Conservation (phyloP, 2,888 invertebrate genomes). For the Chesias legatella region DNA sequence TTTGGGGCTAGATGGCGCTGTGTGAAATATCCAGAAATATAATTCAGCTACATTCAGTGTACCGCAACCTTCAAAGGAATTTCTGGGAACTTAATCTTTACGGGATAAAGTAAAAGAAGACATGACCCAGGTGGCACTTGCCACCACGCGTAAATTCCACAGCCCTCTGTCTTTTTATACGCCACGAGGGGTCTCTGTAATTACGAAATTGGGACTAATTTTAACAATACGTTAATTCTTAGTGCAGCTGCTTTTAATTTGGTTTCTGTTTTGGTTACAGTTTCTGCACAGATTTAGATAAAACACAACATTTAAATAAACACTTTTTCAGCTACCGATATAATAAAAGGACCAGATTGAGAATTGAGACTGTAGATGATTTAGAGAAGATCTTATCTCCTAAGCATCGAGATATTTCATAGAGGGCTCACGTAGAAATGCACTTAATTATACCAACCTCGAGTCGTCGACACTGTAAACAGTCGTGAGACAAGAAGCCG, state of each 20-base stretch:
- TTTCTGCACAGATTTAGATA: too few species aligned
- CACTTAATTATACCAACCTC: conserved; percentile 28
- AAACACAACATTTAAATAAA: too few species aligned
- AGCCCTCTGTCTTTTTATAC: conserved; percentile 65
- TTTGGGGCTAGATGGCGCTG: too few species aligned
- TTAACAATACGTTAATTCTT: conserved; percentile 49
- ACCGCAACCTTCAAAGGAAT: conserved; percentile 39
- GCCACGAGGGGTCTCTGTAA: conserved; percentile 47
- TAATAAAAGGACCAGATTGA: background rate
- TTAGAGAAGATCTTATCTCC: conserved; percentile 17
- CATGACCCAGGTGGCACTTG: conserved; percentile 75
- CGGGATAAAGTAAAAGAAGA: conserved; percentile 78
- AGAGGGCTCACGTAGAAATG: conserved; percentile 22
- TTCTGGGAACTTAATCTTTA: conserved; percentile 77
- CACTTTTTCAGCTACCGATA: too few species aligned
- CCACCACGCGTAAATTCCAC: conserved; percentile 61
- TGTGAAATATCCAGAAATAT: too few species aligned
- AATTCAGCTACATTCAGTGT: conserved; percentile 24
- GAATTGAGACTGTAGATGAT: conserved; percentile 13
- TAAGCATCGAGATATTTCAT: conserved; percentile 16
- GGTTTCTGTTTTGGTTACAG: background rate
- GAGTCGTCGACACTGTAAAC: conserved; percentile 30
- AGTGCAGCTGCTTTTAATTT: conserved; percentile 13
- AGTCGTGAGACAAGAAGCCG: conserved; percentile 41
- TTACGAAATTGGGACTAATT: conserved; percentile 61